Conservation (phyloP, 2,888 invertebrate species). For the Litoditis marina region DNA sequence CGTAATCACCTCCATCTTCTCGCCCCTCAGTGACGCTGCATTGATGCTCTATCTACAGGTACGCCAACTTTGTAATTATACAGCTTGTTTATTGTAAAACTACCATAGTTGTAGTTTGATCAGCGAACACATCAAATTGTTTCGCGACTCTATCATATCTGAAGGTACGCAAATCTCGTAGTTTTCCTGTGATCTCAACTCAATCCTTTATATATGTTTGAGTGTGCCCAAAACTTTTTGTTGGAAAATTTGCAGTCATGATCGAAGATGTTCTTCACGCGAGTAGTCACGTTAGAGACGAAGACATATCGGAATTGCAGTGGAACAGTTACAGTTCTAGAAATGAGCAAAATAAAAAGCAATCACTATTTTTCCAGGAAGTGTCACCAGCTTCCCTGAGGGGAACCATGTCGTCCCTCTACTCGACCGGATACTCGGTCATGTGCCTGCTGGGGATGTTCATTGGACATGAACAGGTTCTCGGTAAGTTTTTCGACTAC, state of each 20-base stretch:
- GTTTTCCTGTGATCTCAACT: background rate
- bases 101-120: too few relatives aligned
- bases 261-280: too few relatives aligned
- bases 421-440: conserved; percentile 51
- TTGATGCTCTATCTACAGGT: conserved; percentile 55
- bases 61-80: background rate
- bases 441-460: conserved; percentile 58
- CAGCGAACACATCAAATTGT: too few relatives aligned
- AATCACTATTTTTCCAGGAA: conserved; percentile 46
- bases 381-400: conserved; percentile 52
- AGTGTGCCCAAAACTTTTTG: too few relatives aligned
- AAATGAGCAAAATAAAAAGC: too few relatives aligned
- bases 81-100: too few relatives aligned
- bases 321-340: background rate
- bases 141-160: too few relatives aligned
- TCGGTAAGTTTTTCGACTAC: conserved; percentile 22
- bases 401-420: conserved; percentile 53
- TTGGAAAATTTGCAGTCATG: too few relatives aligned
- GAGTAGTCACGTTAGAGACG: too few relatives aligned
- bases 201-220: background rate
- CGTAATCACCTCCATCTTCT: conserved; percentile 54
- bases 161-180: background rate
- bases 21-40: conserved; percentile 56
- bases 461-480: conserved; percentile 44
- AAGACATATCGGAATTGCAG: background rate